Conservation (phyloP, 2,113 vertebrate genomes). For the Erythrocercus mccallii region DNA sequence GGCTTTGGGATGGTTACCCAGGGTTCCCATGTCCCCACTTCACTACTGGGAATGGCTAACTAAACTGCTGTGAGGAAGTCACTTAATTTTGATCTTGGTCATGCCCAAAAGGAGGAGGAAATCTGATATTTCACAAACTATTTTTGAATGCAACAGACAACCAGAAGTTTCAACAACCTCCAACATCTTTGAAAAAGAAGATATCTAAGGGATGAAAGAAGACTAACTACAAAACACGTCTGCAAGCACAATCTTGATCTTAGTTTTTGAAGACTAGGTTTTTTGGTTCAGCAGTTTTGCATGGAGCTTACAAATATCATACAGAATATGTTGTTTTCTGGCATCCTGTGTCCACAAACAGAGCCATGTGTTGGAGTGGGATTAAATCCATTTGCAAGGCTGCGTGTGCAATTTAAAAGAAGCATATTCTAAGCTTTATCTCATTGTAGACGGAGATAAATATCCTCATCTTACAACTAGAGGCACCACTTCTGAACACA, state of each 20-base stretch:
- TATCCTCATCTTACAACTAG: neutral
- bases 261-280: neutral
- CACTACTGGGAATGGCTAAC: neutral
- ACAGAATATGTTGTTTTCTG: conserved; percentile 15
- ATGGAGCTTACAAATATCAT: neutral
- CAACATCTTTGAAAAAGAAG: neutral
- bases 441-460: neutral
- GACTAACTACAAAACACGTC: neutral
- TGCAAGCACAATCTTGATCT: neutral
- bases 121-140: neutral
- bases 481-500: neutral
- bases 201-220: neutral
- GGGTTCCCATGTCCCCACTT: neutral
- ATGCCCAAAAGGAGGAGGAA: neutral
- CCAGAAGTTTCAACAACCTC: neutral
- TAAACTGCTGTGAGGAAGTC: neutral
- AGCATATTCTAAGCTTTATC: neutral
- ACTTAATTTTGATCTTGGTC: neutral
- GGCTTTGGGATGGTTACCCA: neutral
- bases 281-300: neutral
- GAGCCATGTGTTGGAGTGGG: neutral
- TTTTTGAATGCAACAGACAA: neutral
- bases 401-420: neutral
- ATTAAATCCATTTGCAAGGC: conserved; percentile 6
- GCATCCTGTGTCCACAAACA: neutral